Evolutionary conservation across 2,888 invertebrate species (phyloP).

Genomic region (Drosophila kuntzei): DNA sequence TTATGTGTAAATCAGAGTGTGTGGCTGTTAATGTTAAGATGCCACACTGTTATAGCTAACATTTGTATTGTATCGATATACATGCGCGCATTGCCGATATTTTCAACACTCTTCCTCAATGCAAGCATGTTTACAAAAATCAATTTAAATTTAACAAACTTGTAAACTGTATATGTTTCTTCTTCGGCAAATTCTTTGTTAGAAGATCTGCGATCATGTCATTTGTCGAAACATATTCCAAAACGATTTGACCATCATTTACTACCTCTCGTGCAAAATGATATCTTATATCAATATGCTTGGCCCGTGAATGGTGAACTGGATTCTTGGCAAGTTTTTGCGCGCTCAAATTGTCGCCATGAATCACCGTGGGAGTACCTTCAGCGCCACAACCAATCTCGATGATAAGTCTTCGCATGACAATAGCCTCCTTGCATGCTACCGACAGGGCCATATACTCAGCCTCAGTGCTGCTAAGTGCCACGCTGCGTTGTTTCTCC

Average conservation of each 20-base stretch:
- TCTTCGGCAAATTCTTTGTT: conserved; percentile 16
- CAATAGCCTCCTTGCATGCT: conserved; percentile 37
- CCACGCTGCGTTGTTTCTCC: conserved; percentile 32
- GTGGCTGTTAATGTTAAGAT: too few species aligned
- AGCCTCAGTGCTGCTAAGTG: conserved; percentile 39
- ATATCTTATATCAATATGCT: conserved; percentile 34
- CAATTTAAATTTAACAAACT: conserved; percentile 11
- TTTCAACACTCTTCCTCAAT: conserved; percentile 16
- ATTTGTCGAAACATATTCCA: conserved; percentile 1
- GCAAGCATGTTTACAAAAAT: conserved; percentile 19
- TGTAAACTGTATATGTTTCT: conserved; percentile 10
- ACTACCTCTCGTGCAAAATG: conserved; percentile 31
- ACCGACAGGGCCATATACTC: conserved; percentile 24
- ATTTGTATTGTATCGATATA: too few species aligned
- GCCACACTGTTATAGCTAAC: too few species aligned
- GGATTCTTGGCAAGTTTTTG: conserved; percentile 19
- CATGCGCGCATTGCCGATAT: too few species aligned
- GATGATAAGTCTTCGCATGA: conserved; percentile 16
- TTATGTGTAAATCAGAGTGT: too few species aligned
- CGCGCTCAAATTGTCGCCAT: conserved; percentile 4
- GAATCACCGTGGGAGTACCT: conserved; percentile 6
- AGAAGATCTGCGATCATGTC: conserved; percentile 13
- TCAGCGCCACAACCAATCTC: conserved; percentile 13
- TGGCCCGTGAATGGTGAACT: conserved; percentile 36
- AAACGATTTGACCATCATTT: conserved; percentile 3